Evolutionary conservation across 2,113 vertebrate species (phyloP).

Genomic region (Gambusia holbrooki): DNA sequence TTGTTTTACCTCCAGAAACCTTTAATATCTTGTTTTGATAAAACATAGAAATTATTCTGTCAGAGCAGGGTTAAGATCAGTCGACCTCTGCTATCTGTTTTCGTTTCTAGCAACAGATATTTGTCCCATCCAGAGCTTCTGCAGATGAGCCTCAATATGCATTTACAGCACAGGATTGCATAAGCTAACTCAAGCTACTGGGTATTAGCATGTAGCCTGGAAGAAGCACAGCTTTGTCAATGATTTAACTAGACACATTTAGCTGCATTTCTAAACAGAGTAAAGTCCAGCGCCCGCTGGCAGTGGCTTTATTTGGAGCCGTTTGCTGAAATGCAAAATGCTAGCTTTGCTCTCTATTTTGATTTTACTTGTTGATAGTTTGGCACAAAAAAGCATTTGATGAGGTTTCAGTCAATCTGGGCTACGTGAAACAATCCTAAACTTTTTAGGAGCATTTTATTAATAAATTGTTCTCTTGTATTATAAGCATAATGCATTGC

Average conservation of each 20-base stretch:
- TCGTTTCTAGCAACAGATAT: background rate
- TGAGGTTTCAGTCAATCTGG: background rate
- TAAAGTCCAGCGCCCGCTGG: background rate
- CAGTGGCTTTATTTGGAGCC: background rate
- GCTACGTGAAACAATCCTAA: background rate
- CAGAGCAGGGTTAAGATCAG: background rate
- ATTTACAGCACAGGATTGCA: background rate
- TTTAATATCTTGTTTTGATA: background rate
- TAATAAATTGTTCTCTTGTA: background rate
- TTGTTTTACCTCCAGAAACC: background rate
- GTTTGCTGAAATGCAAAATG: background rate
- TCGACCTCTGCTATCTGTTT: background rate
- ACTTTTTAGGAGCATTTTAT: background rate
- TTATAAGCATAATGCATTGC: background rate
- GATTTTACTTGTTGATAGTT: background rate
- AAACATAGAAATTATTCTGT: background rate
- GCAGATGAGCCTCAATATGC: background rate
- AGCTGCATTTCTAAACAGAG: too few species aligned
- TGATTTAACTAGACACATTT: too few species aligned
- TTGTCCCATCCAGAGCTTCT: background rate
- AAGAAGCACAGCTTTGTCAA: too few species aligned
- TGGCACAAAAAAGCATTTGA: background rate
- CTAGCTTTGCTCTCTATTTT: background rate
- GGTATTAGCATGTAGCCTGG: too few species aligned
- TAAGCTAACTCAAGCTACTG: background rate